Evolutionary conservation across 2,797 vertebrate species (phyloP).

Genomic region (Falco peregrinus): DNA sequence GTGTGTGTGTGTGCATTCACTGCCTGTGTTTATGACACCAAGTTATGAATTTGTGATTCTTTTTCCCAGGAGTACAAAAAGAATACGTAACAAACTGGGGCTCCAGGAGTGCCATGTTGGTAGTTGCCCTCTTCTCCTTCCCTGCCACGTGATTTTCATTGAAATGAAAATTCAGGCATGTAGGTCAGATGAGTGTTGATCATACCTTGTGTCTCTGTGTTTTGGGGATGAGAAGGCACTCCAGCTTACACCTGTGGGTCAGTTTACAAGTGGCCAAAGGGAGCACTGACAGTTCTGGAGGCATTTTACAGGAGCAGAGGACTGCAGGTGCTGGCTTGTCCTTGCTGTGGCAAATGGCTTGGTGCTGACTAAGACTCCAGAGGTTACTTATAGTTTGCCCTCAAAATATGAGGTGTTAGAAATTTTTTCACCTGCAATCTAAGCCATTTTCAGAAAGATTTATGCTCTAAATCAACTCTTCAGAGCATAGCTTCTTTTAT

Average conservation of each 20-base stretch:
- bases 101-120: background rate
- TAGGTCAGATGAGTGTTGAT: background rate
- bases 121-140: background rate
- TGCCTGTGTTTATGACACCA: background rate
- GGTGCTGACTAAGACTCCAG: constrained; percentile 43
- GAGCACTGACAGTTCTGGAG: background rate
- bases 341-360: background rate
- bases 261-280: background rate
- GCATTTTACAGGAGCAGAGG: background rate
- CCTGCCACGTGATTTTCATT: background rate
- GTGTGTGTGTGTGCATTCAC: background rate
- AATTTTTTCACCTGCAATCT: constrained; percentile 34
- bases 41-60: background rate
- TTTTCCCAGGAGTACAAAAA: background rate
- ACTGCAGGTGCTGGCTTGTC: constrained; percentile 33
- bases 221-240: background rate
- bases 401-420: constrained; percentile 10
- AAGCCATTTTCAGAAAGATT: constrained; percentile 39
- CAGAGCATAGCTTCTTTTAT: background rate
- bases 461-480: constrained; percentile 3
- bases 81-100: background rate
- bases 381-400: constrained; percentile 26
- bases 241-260: background rate
- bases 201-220: background rate
- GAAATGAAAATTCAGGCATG: background rate